phyloP scores from a whole-genome alignment of 2,113 vertebrate species.

The Periophthalmus modestus region DNA sequence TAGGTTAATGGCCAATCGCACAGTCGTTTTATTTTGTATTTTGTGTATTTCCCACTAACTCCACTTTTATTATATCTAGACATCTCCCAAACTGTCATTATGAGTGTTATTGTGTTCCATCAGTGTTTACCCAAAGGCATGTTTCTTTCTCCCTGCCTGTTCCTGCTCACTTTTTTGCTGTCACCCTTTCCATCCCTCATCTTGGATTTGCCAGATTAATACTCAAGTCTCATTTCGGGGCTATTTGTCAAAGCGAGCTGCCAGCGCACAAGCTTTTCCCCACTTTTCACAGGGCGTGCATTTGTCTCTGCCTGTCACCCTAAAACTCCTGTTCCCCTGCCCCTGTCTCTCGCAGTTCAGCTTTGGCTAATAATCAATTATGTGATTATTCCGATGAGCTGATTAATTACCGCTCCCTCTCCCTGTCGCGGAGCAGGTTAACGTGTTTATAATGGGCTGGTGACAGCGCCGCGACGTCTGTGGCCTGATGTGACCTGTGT shows the following conservation, averaged over 20 bases:
- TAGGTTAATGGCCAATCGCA: neutral
- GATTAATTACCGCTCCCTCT: conserved; percentile 60
- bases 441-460: conserved; percentile 40
- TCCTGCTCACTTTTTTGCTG: conserved; percentile 13
- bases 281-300: conserved; percentile 52
- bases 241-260: conserved; percentile 72
- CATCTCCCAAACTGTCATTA: neutral
- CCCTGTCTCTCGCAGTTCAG: conserved; percentile 42
- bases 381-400: conserved; percentile 67
- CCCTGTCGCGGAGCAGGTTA: conserved; percentile 24
- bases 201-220: conserved; percentile 69
- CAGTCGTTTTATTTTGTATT: neutral
- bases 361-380: conserved; percentile 72
- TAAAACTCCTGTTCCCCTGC: conserved; percentile 42
- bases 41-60: neutral
- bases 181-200: conserved; percentile 50
- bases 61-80: neutral
- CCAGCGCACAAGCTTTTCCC: conserved; percentile 56
- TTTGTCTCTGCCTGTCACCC: conserved; percentile 54
- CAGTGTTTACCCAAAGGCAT: neutral
- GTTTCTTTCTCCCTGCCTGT: neutral
- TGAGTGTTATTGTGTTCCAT: neutral
- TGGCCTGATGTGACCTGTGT: conserved; percentile 40
- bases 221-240: conserved; percentile 61
- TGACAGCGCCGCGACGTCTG: conserved; percentile 49